Evolutionary conservation across 2,797 vertebrate species (phyloP).

Genomic region (Euthynnus affinis): DNA sequence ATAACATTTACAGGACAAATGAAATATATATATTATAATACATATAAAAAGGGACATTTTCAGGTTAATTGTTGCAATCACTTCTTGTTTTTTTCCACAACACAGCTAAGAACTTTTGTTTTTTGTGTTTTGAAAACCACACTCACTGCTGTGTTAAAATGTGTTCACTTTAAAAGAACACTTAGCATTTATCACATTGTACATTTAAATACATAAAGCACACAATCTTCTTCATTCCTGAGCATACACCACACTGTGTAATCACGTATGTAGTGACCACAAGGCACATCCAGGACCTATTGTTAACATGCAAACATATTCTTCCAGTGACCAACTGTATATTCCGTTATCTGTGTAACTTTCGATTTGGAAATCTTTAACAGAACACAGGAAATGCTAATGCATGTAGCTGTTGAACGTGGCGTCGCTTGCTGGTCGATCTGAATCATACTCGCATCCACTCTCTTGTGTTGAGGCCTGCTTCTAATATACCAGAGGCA

Average conservation of each 20-base stretch:
- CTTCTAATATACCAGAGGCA: constrained; percentile 20
- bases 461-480: constrained; percentile 11
- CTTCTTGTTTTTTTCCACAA: background rate
- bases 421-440: background rate
- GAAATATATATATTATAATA: too few species aligned
- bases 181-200: background rate
- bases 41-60: background rate
- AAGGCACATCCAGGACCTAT: background rate
- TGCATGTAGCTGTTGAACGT: background rate
- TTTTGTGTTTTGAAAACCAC: background rate
- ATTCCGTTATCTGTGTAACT: constrained; percentile 24
- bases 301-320: constrained; percentile 28
- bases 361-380: constrained; percentile 26
- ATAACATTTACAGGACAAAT: background rate
- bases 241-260: background rate
- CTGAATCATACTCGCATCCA: constrained; percentile 3
- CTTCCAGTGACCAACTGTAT: constrained; percentile 11
- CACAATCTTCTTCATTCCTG: background rate
- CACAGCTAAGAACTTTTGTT: background rate
- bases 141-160: background rate
- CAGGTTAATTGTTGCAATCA: background rate
- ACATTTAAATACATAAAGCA: constrained; percentile 23
- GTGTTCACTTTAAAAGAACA: background rate
- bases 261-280: constrained; percentile 9
- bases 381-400: background rate